Base-by-base conservation (phyloP, 2,888 invertebrate genomes). In the Yponomeuta cagnagella region DNA sequence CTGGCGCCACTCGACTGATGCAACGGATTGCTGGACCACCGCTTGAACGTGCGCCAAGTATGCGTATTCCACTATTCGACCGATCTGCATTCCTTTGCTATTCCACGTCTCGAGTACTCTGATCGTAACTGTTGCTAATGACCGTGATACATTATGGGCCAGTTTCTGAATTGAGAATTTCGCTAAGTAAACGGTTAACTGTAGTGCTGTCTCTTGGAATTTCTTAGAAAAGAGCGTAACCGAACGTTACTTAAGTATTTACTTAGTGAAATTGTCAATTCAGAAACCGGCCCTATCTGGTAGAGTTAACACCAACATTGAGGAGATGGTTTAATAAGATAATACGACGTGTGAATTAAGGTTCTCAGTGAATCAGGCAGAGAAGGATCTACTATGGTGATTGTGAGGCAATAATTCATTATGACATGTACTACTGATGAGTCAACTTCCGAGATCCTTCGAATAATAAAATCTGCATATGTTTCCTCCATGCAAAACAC, bases 41-140 rank as follows among this genome's bases (percentile, higher is more conserved):
- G 73, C 72, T 78, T 80, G 80, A 79, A 77, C 72, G 58, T 68
- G 70, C 70, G 80, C 80, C 80, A 80, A 79, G 77, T 78, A 77
- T 77, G 74, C 75, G 52, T 15, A 73, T 72, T 76, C 73, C 74
- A 75, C 74, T 74, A 74, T 68, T 12, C 52, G 31, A 52, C 48
- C 68, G 30, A 68, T 68, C 58, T 73, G 73, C 74, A 74, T 74
- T 72, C 71, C 52, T 68, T n/a, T n/a, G n/a, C 52, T 58, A 58
- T 43, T 43, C 43, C 9, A 3, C 43, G 43, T 43, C 52, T 58
- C 52, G 15, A 58, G 52, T 58, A 58, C 52, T 12, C 15, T 58
- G 12, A 58, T 58, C 15, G 52, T 58, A 58, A 58, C 15, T 58
- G 52, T 58, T 58, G 52, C 52, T 58, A 58, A 58, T 58, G 52